Conservation (phyloP, 1,140 invertebrate genomes). For the Drosophila suzukii region DNA sequence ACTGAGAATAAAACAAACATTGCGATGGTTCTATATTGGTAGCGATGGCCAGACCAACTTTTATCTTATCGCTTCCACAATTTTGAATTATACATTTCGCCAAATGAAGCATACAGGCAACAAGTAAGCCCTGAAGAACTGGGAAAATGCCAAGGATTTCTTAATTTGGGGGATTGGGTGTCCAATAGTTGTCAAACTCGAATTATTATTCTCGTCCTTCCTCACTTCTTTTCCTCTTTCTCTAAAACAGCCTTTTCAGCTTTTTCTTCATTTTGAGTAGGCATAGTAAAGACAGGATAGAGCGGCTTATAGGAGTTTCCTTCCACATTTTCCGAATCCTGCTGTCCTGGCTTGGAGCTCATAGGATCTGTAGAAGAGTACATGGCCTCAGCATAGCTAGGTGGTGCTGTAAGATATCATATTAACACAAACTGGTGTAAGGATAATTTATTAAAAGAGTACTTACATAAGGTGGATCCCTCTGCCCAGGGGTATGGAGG, state of each 20-base stretch:
- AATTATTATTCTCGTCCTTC: neutral
- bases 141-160: conserved; percentile 9
- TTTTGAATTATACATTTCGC: conserved; percentile 28
- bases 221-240: conserved; percentile 25
- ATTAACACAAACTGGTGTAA: neutral
- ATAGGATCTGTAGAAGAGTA: conserved; percentile 22
- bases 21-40: conserved; percentile 31
- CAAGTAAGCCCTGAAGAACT: conserved; percentile 1
- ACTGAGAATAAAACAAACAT: conserved; percentile 66
- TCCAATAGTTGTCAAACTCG: no score
- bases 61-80: conserved; percentile 69
- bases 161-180: neutral
- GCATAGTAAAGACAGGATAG: conserved; percentile 64
- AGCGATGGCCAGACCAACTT: conserved; percentile 28
- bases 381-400: conserved; percentile 64
- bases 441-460: no score
- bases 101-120: conserved; percentile 4
- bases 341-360: neutral
- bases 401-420: conserved; percentile 42
- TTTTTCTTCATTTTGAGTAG: conserved; percentile 16
- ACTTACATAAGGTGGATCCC: conserved; percentile 32
- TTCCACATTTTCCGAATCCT: neutral
- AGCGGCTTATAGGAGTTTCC: conserved; percentile 43
- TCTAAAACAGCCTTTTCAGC: neutral
- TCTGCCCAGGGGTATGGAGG: conserved; percentile 49